A percentile compares a stretch with the other conserved stretches of the same genome.
Evolutionary conservation across 2,888 invertebrate genomes (phyloP).

Genomic region (Lochmaea capreae): DNA sequence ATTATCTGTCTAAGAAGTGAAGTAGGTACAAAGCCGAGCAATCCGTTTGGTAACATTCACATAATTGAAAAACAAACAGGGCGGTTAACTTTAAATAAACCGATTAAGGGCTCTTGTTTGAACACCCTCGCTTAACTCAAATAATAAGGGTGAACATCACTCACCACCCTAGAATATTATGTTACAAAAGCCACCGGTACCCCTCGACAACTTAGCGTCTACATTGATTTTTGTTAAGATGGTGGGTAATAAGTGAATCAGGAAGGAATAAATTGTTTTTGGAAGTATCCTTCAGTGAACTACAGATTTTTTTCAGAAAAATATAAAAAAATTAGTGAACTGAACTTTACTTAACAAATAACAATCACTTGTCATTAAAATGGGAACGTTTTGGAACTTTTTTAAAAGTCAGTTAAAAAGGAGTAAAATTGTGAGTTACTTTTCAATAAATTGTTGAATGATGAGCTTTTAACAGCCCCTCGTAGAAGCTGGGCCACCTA

Average conservation of each 20-base stretch:
- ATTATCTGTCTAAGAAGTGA: slow-evolving; percentile 4
- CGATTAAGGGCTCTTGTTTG: slow-evolving; percentile 59
- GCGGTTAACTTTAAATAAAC: slow-evolving; percentile 60
- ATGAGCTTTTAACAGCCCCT: not conserved
- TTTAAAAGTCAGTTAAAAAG: too few species aligned
- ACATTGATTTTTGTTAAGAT: slow-evolving; percentile 35
- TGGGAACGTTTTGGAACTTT: too few species aligned
- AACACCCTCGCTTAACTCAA: slow-evolving; percentile 49
- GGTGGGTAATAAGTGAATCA: slow-evolving; percentile 10
- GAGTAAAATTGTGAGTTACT: too few species aligned
- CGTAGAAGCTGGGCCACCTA: not conserved
- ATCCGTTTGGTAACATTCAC: slow-evolving; percentile 50
- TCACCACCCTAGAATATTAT: slow-evolving; percentile 51
- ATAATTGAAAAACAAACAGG: slow-evolving; percentile 61
- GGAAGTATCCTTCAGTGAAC: not conserved
- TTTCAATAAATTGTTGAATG: too few species aligned
- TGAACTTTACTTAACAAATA: too few species aligned
- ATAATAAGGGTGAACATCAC: slow-evolving; percentile 49
- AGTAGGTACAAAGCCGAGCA: slow-evolving; percentile 29
- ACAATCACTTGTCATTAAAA: too few species aligned
- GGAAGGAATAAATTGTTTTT: not conserved
- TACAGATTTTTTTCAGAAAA: not conserved
- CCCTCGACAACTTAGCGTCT: slow-evolving; percentile 25
- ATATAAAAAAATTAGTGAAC: too few species aligned
- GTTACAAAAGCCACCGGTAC: slow-evolving; percentile 57